Conservation (phyloP, 2,888 invertebrate genomes). For the Nomada fabriciana region DNA sequence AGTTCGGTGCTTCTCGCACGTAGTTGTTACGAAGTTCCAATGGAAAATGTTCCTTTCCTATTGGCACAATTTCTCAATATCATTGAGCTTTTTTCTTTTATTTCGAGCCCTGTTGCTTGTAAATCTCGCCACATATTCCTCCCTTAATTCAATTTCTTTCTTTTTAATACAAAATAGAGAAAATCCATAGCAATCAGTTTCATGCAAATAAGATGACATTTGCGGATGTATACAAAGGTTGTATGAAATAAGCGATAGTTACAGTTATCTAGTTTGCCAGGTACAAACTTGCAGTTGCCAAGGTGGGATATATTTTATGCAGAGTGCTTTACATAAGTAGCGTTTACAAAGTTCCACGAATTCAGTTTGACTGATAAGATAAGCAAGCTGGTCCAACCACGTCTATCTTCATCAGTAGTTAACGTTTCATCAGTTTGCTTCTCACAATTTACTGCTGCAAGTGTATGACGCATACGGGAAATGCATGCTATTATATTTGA, state of each 20-base stretch:
- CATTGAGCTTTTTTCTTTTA: too few species aligned
- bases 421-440: neutral
- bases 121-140: neutral
- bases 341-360: slow-evolving; percentile 24
- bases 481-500: too few species aligned
- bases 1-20: slow-evolving; percentile 1
- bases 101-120: too few species aligned
- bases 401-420: slow-evolving; percentile 19
- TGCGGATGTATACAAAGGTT: neutral
- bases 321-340: neutral
- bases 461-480: neutral
- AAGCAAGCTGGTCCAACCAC: slow-evolving; percentile 3
- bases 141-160: neutral
- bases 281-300: slow-evolving; percentile 2
- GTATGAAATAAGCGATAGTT: neutral
- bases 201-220: neutral
- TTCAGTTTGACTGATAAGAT: slow-evolving; percentile 26
- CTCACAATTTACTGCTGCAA: neutral
- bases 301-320: slow-evolving; percentile 5
- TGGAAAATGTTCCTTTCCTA: neutral
- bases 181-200: neutral
- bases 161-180: too few species aligned
- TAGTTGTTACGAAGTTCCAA: slow-evolving; percentile 7
- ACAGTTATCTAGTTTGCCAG: neutral
- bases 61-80: too few species aligned